Evolutionary conservation across 1,140 invertebrate genomes (phyloP), one percentile per base, ranked within the genome.

Genomic region (Drosophila neocordata): DNA sequence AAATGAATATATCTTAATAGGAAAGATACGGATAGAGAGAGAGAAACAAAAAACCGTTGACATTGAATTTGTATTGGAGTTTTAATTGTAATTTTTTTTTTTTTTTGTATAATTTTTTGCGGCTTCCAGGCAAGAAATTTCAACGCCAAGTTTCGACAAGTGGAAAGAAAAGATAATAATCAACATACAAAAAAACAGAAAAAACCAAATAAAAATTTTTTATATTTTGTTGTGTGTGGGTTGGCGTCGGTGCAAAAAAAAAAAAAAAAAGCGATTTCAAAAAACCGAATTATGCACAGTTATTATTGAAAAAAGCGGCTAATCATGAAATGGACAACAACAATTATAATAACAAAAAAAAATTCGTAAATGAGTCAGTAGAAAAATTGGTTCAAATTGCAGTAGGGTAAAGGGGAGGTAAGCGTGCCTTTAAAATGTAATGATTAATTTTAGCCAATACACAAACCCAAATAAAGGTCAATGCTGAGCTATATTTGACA

Each of bases 401-500:
- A n/a, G 15, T 20, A 7, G 8, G 8, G 8, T 7, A 44, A 44
- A 44, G 41, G 13, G 13, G 34, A 57, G 27, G 51, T 65, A 59
- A 72, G 64, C 37, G 44, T 62, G 67, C 61, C 67, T 48, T 18
- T 15, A 48, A 18, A 56, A 18, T 56, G 53, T 34, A 56, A 55
- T 69, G 63, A 70, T 66, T 66, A 64, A 70, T 70, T 24, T 70
- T 53, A 34, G 70, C 65, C 57, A 11, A 52, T 20, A 27, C 27
- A 58, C 27, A 37, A 71, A 74, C 51, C 51, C 55, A 56, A 74
- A 74, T 74, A 74, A 74, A 87, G 82, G 82, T 88, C 82, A 88
- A 87, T 88, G 82, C 82, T 75, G 63, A 65, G 64, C 57, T 20
- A 12, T 59, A 38, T 72, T 78, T 85, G 82, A 85, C 82, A 85